A percentile compares a stretch with the other conserved stretches of the same genome.
These are phyloP conservation scores for Dufourea novaeangliae DNA, from an alignment of 1,140 invertebrate species.

Conservation along the genomic window DNA sequence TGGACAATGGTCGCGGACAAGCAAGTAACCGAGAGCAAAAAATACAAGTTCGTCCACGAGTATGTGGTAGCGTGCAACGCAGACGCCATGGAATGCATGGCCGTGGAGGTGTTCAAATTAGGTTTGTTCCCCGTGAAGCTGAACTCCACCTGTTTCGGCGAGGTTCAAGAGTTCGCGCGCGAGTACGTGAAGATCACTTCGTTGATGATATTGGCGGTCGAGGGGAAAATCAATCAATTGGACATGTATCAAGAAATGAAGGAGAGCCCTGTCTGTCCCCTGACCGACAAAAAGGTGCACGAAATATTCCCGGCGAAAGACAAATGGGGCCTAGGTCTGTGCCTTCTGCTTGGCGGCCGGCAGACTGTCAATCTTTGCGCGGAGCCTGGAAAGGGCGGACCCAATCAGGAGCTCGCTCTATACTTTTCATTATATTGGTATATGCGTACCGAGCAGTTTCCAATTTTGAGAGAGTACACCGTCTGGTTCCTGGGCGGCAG, in stretches of 20 bases:
- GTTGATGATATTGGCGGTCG: slow-evolving; percentile 66
- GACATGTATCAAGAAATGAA: slow-evolving; percentile 68
- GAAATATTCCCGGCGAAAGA: slow-evolving; percentile 68
- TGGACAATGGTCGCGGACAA: slow-evolving; percentile 25
- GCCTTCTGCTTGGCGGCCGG: slow-evolving; percentile 83
- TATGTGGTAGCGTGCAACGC: slow-evolving; percentile 83
- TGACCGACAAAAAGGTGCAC: slow-evolving; percentile 61
- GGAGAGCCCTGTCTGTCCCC: slow-evolving; percentile 53
- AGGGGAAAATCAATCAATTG: slow-evolving; percentile 63
- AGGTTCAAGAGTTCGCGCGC: slow-evolving; percentile 77
- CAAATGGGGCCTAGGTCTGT: slow-evolving; percentile 69
- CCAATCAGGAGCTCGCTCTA: slow-evolving; percentile 86
- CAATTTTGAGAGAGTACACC: slow-evolving; percentile 67
- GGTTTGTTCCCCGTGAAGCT: slow-evolving; percentile 81
- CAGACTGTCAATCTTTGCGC: slow-evolving; percentile 81
- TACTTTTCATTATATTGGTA: slow-evolving; percentile 80
- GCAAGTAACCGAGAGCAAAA: slow-evolving; percentile 52
- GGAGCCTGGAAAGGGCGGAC: slow-evolving; percentile 82
- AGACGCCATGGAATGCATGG: slow-evolving; percentile 81
- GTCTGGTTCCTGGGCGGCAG: slow-evolving; percentile 70
- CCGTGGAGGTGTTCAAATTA: slow-evolving; percentile 66
- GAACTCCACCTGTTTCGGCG: slow-evolving; percentile 79
- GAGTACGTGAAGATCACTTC: slow-evolving; percentile 75
- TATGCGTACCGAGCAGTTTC: slow-evolving; percentile 63
- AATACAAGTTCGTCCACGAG: slow-evolving; percentile 78